Base-by-base conservation (phyloP, 2,113 vertebrate genomes). In the Aspiorhynchus laticeps region DNA sequence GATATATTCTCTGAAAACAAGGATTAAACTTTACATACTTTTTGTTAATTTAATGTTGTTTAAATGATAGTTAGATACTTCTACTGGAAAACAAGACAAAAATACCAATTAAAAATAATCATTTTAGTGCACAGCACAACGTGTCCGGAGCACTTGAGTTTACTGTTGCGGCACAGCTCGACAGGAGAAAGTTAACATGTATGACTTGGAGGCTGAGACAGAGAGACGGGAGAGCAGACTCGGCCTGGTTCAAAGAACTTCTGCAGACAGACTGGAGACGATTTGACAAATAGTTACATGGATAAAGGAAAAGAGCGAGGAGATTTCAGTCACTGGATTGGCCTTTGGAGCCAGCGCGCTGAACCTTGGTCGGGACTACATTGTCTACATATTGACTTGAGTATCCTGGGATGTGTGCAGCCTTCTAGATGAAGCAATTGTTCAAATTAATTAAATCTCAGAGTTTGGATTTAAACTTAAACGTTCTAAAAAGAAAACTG, bases 241-340 rank as follows among this genome's bases (percentile, higher is more conserved):
- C 46, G 43, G 81, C 2, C 41, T n/a, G 63, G 28, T 83, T 83
- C 81, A 83, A 83, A 83, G 81, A 71, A 53, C 46, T 11, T 71
- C 43, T 17, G 81, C 63, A 83, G 81, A 83, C 81, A 83, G 81
- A 38, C 81, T 83, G 81, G 65, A 83, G 81, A 71, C 81, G 41
- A 83, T 51, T n/a, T 71, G 81, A 83, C 81, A 83, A 48, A 83
- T 83, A 83, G 81, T 53, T 53, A 69, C 41, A 83, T 10, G 65
- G 81, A 83, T 83, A 71, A 83, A 83, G 63, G 11, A 71, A 79
- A 79, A 26, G 9, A 56, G 24, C 28, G 10, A n/a, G 41, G 65
- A 51, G 81, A 53, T 83, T 71, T 67, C 65, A 53, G 81, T n/a
- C 1, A 6, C 41, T n/a, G 28, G 65, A 8, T 71, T 71, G 80